phyloP scores from a whole-genome alignment of 2,888 invertebrate genomes.

The Rhabditoides inermis region DNA sequence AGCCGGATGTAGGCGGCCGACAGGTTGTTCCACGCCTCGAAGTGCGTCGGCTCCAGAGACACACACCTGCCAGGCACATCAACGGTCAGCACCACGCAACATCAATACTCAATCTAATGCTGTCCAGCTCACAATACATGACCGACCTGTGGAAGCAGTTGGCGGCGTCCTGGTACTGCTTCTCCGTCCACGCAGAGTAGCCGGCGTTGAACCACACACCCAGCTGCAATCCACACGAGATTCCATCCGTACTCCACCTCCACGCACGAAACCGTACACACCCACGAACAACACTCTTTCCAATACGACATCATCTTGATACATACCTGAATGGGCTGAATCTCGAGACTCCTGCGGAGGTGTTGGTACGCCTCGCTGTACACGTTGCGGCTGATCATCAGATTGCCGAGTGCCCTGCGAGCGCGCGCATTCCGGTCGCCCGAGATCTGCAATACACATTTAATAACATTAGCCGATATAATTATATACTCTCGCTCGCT shows the following conservation, averaged over 20 bases:
- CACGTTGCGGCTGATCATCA: conserved; percentile 66
- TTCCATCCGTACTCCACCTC: too few species aligned
- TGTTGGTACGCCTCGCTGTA: conserved; percentile 42
- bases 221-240: conserved; percentile 14
- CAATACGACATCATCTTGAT: too few species aligned
- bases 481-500: too few species aligned
- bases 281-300: too few species aligned
- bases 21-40: conserved; percentile 96
- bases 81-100: not conserved
- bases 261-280: too few species aligned
- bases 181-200: conserved; percentile 48
- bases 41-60: conserved; percentile 59
- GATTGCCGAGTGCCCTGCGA: conserved; percentile 76
- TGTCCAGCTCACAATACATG: not conserved
- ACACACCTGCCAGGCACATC: conserved; percentile 37
- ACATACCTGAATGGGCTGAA: conserved; percentile 39
- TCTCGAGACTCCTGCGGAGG: conserved; percentile 49
- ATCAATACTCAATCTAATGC: not conserved
- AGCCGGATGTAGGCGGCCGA: conserved; percentile 83
- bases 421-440: conserved; percentile 70
- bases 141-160: conserved; percentile 22
- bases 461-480: not conserved
- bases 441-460: conserved; percentile 51
- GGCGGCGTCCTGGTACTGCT: conserved; percentile 25
- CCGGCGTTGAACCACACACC: conserved; percentile 48